Percentiles rank a stretch among this genome's conserved stretches.
These are phyloP conservation scores for Diabrotica virgifera DNA, from an alignment of 1,140 invertebrate species.

Conservation along the genomic window DNA sequence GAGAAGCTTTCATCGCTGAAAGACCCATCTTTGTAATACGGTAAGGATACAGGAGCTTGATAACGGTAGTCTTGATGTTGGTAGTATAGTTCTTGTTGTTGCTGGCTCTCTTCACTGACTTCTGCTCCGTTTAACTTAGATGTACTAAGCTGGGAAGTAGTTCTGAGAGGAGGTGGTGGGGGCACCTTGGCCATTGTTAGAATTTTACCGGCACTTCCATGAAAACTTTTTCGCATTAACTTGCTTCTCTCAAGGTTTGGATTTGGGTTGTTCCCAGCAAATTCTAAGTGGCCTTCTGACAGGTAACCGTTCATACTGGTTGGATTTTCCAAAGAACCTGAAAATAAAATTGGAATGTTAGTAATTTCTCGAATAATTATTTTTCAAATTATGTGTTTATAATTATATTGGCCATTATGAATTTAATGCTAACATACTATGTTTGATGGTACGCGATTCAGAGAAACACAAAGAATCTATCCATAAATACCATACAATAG, in stretches of 20 bases:
- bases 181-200: conserved; percentile 80
- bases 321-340: conserved; percentile 49
- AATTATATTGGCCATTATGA: too few relatives aligned
- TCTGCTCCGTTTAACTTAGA: conserved; percentile 60
- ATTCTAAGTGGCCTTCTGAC: conserved; percentile 83
- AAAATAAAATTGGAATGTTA: background rate
- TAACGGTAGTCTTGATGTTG: conserved; percentile 50
- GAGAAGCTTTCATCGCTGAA: conserved; percentile 49
- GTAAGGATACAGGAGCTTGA: conserved; percentile 63
- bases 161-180: conserved; percentile 79
- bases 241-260: conserved; percentile 82
- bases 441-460: too few relatives aligned
- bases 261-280: conserved; percentile 63
- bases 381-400: too few relatives aligned
- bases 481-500: too few relatives aligned
- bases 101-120: conserved; percentile 55
- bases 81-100: conserved; percentile 24
- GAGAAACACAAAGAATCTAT: too few relatives aligned
- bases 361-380: too few relatives aligned
- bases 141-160: conserved; percentile 78
- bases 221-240: conserved; percentile 85
- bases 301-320: conserved; percentile 73
- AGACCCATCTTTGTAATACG: conserved; percentile 53
- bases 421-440: too few relatives aligned
- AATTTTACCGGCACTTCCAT: conserved; percentile 76